These are phyloP conservation scores for Chrysogorgia sp. DNA, from an alignment of 92 coral and sea anemone species.

Conservation along the genomic window DNA sequence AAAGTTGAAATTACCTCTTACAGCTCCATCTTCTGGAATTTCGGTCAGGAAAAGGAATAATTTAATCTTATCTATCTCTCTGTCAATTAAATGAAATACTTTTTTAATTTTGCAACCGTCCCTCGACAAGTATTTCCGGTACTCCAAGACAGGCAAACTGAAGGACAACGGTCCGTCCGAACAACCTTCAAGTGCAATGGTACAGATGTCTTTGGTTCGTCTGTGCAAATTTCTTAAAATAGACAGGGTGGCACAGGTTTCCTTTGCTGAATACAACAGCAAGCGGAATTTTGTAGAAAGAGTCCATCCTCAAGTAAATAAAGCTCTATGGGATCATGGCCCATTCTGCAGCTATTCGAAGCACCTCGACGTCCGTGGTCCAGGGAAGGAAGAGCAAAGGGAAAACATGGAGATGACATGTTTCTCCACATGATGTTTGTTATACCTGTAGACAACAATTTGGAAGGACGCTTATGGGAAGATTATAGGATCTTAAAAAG, in stretches of 20 bases:
- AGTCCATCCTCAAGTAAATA: conserved; percentile 62
- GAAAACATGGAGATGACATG: conserved; percentile 64
- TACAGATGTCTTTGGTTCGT: conserved; percentile 57
- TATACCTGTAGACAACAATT: conserved; percentile 37
- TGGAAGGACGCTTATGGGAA: conserved; percentile 40
- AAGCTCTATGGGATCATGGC: conserved; percentile 62
- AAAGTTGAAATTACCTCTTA: conserved; percentile 17
- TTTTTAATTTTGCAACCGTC: conserved; percentile 59
- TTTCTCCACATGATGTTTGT: conserved; percentile 48
- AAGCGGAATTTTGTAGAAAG: conserved; percentile 69
- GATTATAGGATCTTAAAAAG: conserved; percentile 39
- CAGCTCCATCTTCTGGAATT: conserved; percentile 42
- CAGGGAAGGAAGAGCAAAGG: conserved; percentile 55
- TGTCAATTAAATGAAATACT: conserved; percentile 62
- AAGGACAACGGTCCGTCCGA: conserved; percentile 68
- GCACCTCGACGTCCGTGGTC: conserved; percentile 44
- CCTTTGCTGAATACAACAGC: conserved; percentile 68
- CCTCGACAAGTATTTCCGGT: conserved; percentile 57
- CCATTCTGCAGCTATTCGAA: conserved; percentile 56
- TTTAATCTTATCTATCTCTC: conserved; percentile 53
- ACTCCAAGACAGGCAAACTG: conserved; percentile 48
- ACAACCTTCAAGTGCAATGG: conserved; percentile 58
- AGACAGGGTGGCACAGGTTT: conserved; percentile 60
- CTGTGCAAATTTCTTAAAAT: conserved; percentile 40
- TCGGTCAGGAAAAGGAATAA: conserved; percentile 69